Percentiles rank a stretch among this genome's conserved stretches.
These are phyloP conservation scores for Oncorhynchus masou DNA, from an alignment of 2,113 vertebrate genomes.

Conservation along the genomic window DNA sequence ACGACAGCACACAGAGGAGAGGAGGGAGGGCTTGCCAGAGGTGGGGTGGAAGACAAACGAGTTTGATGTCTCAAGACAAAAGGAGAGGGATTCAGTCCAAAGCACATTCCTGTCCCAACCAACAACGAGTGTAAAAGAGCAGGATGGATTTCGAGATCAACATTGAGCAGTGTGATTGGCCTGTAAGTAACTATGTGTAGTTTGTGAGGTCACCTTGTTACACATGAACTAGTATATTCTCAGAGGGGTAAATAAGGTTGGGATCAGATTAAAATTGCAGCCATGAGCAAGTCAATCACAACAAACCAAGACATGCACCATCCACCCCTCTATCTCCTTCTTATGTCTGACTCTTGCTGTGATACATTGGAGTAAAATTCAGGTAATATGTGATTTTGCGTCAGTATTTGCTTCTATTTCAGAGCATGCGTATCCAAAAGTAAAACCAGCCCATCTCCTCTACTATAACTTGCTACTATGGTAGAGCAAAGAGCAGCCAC, in stretches of 20 bases:
- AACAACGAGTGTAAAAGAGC: slow-evolving; percentile 63
- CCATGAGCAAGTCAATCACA: slow-evolving; percentile 27
- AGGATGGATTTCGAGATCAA: slow-evolving; percentile 53
- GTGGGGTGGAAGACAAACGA: slow-evolving; percentile 66
- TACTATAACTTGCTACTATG: slow-evolving; percentile 7
- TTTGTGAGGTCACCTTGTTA: slow-evolving; percentile 13
- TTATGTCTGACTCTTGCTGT: not conserved
- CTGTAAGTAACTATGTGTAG: slow-evolving; percentile 18
- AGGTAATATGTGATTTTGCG: not conserved
- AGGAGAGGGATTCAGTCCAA: slow-evolving; percentile 76
- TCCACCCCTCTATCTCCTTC: slow-evolving; percentile 12
- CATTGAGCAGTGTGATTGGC: slow-evolving; percentile 43
- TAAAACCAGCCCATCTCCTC: not conserved
- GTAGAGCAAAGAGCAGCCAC: slow-evolving; percentile 7
- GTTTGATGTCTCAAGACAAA: slow-evolving; percentile 72
- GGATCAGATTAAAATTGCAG: slow-evolving; percentile 16
- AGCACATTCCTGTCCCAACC: slow-evolving; percentile 61
- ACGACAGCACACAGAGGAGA: slow-evolving; percentile 51
- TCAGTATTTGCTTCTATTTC: not conserved
- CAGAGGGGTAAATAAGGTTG: not conserved
- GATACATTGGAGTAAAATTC: not conserved
- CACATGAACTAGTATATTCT: not conserved
- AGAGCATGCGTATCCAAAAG: not conserved
- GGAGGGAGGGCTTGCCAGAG: slow-evolving; percentile 43
- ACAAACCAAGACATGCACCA: slow-evolving; percentile 49